Conservation (phyloP, 2,797 vertebrate genomes). For the Hephaestus fuliginosus region DNA sequence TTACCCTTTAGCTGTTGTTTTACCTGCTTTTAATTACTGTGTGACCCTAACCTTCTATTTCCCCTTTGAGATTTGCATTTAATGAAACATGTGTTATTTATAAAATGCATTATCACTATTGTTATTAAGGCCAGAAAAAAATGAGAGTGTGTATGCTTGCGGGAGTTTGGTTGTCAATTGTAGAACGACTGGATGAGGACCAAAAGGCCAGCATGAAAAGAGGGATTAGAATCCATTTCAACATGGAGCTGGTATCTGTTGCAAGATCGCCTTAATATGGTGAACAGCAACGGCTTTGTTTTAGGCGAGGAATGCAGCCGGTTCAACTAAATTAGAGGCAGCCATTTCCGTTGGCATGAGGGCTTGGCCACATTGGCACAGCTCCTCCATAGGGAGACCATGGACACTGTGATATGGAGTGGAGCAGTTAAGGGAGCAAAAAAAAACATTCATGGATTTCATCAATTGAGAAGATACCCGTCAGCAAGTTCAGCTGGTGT, state of each 20-base stretch:
- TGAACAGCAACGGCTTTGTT: constrained; percentile 80
- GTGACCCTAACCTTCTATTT: constrained; percentile 27
- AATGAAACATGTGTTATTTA: constrained; percentile 72
- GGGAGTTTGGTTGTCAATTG: constrained; percentile 63
- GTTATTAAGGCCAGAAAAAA: constrained; percentile 50
- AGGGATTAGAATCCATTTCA: constrained; percentile 76
- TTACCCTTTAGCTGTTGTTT: constrained; percentile 38
- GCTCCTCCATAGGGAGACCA: constrained; percentile 15
- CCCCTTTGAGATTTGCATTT: constrained; percentile 49
- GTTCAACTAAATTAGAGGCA: constrained; percentile 69
- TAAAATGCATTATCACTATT: constrained; percentile 57
- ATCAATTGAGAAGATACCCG: not conserved
- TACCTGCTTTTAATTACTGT: constrained; percentile 62
- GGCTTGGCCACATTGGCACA: constrained; percentile 55
- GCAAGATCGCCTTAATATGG: constrained; percentile 75
- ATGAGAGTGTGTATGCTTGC: constrained; percentile 17
- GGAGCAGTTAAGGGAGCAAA: constrained; percentile 8
- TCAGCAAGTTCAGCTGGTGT: constrained; percentile 10
- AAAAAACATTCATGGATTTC: not conserved
- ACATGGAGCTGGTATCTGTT: constrained; percentile 73
- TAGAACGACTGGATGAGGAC: constrained; percentile 66
- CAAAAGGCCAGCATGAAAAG: constrained; percentile 69
- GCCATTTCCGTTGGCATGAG: constrained; percentile 70
- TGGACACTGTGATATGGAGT: constrained; percentile 24
- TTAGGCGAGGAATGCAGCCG: constrained; percentile 73